Evolutionary conservation across 2,888 invertebrate genomes (phyloP).

Genomic region (Embidobia sp.): DNA sequence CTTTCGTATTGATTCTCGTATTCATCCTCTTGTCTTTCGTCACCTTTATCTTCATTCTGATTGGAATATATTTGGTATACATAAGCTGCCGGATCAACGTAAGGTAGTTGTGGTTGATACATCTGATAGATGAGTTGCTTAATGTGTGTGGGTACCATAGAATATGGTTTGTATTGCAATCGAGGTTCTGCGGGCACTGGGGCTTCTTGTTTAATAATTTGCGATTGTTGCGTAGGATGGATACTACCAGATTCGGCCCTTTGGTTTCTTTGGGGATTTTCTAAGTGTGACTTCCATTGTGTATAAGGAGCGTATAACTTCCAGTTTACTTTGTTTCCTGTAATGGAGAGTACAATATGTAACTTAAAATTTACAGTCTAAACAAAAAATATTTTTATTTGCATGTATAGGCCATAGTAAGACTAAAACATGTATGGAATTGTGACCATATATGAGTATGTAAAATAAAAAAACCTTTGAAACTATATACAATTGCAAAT

Average conservation of each 20-base stretch:
- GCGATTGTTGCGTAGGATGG: slow-evolving; percentile 40
- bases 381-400: too few species aligned
- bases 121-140: slow-evolving; percentile 72
- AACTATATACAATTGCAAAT: too few species aligned
- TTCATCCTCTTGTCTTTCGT: slow-evolving; percentile 9
- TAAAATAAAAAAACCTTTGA: too few species aligned
- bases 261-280: slow-evolving; percentile 66
- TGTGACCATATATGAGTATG: too few species aligned
- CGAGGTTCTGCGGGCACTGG: not conserved
- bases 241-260: slow-evolving; percentile 60
- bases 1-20: slow-evolving; percentile 9
- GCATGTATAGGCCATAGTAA: too few species aligned
- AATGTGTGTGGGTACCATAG: slow-evolving; percentile 71
- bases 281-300: slow-evolving; percentile 70
- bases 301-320: slow-evolving; percentile 71
- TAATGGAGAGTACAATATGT: not conserved
- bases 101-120: slow-evolving; percentile 73
- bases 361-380: too few species aligned
- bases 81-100: slow-evolving; percentile 75
- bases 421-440: too few species aligned
- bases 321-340: slow-evolving; percentile 75
- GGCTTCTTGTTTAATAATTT: not conserved
- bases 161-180: slow-evolving; percentile 72
- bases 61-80: slow-evolving; percentile 67
- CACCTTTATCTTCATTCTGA: slow-evolving; percentile 1